Base-by-base conservation (phyloP, 2,113 vertebrate species). In the Smithornis capensis region DNA sequence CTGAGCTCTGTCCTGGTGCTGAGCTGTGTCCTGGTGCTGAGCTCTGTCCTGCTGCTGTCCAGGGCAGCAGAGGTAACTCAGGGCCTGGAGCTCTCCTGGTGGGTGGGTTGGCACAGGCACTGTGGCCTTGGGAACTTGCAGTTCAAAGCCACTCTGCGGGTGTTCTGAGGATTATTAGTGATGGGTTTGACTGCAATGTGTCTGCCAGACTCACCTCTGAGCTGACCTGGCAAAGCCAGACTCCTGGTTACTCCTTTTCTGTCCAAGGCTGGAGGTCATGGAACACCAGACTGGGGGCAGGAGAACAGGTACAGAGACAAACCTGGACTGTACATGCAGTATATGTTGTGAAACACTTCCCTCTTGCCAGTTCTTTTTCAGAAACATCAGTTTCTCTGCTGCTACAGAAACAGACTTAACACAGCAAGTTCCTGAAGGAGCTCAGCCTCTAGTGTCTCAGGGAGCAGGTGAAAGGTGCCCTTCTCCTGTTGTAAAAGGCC, bases 341-440 rank as follows among this genome's bases (percentile, higher is more conserved):
- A 4, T 1, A 4, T 1, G 44, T 29, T 2, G 4, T 14, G 18
- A 15, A 23, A 52, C 47, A 4, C 31, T 59, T 37, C 35, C 27
- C 33, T 57, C 37, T 23, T 4, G 3, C 38, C 47, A 14, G 4
- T 5, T 47, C 60, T 68, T 74, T 84, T 22, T 19, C 7, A 21
- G 2, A 75, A 37, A 77, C 29, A 62, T 13, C 13, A 21, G 3
- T 33, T 83, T 83, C 47, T 87, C 59, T 74, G 29, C 35, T 27
- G 12, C 38, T 38, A 27, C 52, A 74, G 33, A 68, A 67, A 82
- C 0, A 77, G 27, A n/a, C 5, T 85, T 47, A 18, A 71, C 35
- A 47, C 6, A 29, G 31, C 37, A 45, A 70, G 18, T 24, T 29
- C 12, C 75, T 88, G 79, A 71, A 90, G 79, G 47, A 80, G n/a